Evolutionary conservation across 1,140 invertebrate genomes (phyloP).

Genomic region (Apis florea): DNA sequence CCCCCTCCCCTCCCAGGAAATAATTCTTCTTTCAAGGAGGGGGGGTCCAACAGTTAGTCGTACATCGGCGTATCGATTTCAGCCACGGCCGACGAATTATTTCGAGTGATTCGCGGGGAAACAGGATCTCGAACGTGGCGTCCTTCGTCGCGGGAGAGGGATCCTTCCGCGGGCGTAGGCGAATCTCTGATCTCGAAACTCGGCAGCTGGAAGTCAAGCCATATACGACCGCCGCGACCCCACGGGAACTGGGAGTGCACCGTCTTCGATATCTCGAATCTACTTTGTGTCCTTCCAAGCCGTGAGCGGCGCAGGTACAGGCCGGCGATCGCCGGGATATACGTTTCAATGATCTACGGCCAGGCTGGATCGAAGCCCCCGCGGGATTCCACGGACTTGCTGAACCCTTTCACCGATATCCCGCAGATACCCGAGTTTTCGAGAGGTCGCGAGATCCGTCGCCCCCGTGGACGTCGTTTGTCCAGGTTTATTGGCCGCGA

Average conservation of each 20-base stretch:
- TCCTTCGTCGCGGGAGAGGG: conserved; percentile 35
- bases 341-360: conserved; percentile 71
- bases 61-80: conserved; percentile 57
- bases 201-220: conserved; percentile 63
- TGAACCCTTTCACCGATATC: conserved; percentile 34
- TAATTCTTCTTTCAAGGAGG: conserved; percentile 10
- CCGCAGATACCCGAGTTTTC: conserved; percentile 12
- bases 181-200: conserved; percentile 75
- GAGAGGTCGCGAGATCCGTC: background rate
- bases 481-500: background rate
- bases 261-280: conserved; percentile 73
- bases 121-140: conserved; percentile 57
- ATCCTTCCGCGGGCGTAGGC: conserved; percentile 70
- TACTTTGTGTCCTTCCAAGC: conserved; percentile 75
- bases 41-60: conserved; percentile 8
- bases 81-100: conserved; percentile 47
- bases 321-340: conserved; percentile 64
- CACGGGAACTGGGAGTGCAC: conserved; percentile 73
- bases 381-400: conserved; percentile 47
- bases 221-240: conserved; percentile 66
- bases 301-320: conserved; percentile 64
- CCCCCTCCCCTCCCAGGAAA: background rate
- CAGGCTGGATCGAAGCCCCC: conserved; percentile 35
- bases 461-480: too few relatives aligned
- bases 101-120: conserved; percentile 51